Conservation (phyloP, 2,888 invertebrate species). For the Pedicia rivosa region DNA sequence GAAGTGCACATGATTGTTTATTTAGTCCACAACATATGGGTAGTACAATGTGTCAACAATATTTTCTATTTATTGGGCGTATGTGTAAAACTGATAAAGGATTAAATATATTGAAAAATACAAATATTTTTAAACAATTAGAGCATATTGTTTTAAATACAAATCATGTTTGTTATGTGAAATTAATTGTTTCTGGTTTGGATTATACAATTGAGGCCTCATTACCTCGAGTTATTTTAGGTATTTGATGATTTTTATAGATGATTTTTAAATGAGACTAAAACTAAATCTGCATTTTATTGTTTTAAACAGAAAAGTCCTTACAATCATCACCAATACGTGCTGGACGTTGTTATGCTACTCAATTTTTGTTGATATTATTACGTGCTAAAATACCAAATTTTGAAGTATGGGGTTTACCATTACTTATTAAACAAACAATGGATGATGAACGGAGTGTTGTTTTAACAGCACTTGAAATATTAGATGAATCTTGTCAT, state of each 20-base stretch:
- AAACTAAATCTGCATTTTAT: slow-evolving; percentile 12
- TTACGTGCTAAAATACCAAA: slow-evolving; percentile 54
- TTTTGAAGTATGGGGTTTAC: slow-evolving; percentile 76
- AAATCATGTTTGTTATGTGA: slow-evolving; percentile 83
- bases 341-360: slow-evolving; percentile 62
- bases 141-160: slow-evolving; percentile 54
- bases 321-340: slow-evolving; percentile 31
- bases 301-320: slow-evolving; percentile 26
- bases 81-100: slow-evolving; percentile 58
- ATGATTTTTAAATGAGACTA: not conserved
- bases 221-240: slow-evolving; percentile 46
- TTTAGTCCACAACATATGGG: slow-evolving; percentile 79
- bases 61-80: slow-evolving; percentile 85
- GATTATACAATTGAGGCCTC: slow-evolving; percentile 64
- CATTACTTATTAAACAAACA: slow-evolving; percentile 68
- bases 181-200: slow-evolving; percentile 79
- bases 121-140: slow-evolving; percentile 60
- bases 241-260: slow-evolving; percentile 5
- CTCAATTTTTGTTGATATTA: slow-evolving; percentile 78
- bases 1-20: slow-evolving; percentile 69
- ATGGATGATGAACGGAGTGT: slow-evolving; percentile 70
- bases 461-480: slow-evolving; percentile 60
- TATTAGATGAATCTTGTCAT: slow-evolving; percentile 86
- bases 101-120: slow-evolving; percentile 51
- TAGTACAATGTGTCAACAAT: slow-evolving; percentile 83